Conservation (phyloP, 2,888 invertebrate genomes). For the Apotomis betuletana region DNA sequence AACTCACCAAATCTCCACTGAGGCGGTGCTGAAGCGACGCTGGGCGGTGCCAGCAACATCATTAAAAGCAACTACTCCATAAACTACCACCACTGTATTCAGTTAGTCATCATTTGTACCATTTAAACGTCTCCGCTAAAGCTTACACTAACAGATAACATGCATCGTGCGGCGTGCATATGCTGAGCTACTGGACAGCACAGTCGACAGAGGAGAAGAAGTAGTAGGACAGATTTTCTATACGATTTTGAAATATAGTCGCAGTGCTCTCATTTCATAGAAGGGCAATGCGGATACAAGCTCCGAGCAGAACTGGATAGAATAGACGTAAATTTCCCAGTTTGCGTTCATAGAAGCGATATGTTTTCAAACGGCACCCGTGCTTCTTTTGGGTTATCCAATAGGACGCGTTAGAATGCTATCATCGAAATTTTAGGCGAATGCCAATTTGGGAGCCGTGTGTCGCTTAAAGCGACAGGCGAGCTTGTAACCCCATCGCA, state of each 20-base stretch:
- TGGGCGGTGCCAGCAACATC: conserved; percentile 11
- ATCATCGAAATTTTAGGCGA: conserved; percentile 1
- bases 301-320: conserved; percentile 19
- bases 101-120: conserved; percentile 67
- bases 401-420: conserved; percentile 4
- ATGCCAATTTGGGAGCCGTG: conserved; percentile 11
- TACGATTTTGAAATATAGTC: conserved; percentile 33
- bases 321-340: neutral
- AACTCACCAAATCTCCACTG: conserved; percentile 27
- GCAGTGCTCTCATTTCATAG: conserved; percentile 28
- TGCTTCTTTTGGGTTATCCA: conserved; percentile 4
- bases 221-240: conserved; percentile 29
- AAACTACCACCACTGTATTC: conserved; percentile 44
- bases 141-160: conserved; percentile 44
- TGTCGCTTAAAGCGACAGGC: conserved; percentile 11
- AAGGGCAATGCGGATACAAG: conserved; percentile 41
- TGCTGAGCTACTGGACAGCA: conserved; percentile 35
- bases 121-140: conserved; percentile 49
- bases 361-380: neutral
- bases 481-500: conserved; percentile 41
- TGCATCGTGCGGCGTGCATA: conserved; percentile 45
- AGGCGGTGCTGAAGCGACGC: conserved; percentile 15
- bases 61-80: conserved; percentile 37
- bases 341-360: neutral
- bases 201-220: conserved; percentile 35